These are phyloP conservation scores for Polylopha cassiicola DNA, from an alignment of 2,888 invertebrate species.

Conservation along the genomic window DNA sequence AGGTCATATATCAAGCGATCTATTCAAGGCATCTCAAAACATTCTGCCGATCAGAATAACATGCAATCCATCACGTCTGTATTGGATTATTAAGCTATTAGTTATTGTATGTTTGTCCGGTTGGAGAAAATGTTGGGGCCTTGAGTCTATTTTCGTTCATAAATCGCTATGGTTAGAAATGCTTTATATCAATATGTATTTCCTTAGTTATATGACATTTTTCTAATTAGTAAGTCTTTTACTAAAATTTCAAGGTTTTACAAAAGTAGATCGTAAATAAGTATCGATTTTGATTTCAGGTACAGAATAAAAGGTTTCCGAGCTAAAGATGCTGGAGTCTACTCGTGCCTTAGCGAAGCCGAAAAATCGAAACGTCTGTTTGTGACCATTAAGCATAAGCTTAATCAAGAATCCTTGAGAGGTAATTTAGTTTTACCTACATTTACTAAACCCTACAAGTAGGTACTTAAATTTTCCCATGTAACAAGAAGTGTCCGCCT, in stretches of 20 bases:
- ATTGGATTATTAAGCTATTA: conserved; percentile 24
- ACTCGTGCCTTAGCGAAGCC: conserved; percentile 59
- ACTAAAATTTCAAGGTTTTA: neutral
- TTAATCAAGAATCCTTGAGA: conserved; percentile 41
- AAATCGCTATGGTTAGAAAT: too few species aligned
- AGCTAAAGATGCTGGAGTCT: conserved; percentile 64
- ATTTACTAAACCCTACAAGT: too few species aligned
- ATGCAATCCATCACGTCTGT: conserved; percentile 36
- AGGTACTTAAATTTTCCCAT: too few species aligned
- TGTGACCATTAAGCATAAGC: conserved; percentile 47
- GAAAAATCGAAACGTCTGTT: conserved; percentile 44
- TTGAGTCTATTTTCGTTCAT: neutral
- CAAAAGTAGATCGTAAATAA: neutral
- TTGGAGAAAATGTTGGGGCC: conserved; percentile 11
- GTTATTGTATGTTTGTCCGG: conserved; percentile 12
- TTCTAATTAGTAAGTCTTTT: conserved; percentile 1
- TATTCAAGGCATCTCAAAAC: conserved; percentile 47
- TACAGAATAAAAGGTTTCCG: conserved; percentile 66
- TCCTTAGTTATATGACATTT: too few species aligned
- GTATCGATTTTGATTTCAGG: conserved; percentile 38
- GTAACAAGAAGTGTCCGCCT: too few species aligned
- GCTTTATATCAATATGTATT: too few species aligned
- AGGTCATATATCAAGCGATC: conserved; percentile 34
- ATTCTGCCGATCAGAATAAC: conserved; percentile 39
- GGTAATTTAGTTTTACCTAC: conserved; percentile 38